Evolutionary conservation across 2,797 vertebrate species (phyloP).

Genomic region (Kryptolebias ocellatus): DNA sequence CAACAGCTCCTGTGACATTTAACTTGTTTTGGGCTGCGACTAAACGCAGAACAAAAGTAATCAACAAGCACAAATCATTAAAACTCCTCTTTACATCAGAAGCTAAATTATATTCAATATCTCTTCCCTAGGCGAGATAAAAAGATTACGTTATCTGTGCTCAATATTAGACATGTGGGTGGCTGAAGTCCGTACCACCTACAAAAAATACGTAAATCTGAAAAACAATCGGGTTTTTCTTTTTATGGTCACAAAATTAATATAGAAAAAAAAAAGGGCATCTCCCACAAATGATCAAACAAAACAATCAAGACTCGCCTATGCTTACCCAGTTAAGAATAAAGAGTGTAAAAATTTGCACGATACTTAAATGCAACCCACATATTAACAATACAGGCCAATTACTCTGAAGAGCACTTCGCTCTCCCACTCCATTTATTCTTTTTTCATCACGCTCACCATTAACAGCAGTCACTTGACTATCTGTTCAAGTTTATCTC

Average conservation of each 20-base stretch:
- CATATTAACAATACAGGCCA: slow-evolving; percentile 43
- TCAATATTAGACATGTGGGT: neutral
- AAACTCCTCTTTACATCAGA: slow-evolving; percentile 22
- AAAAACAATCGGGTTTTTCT: too few relatives aligned
- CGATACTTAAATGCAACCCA: slow-evolving; percentile 51
- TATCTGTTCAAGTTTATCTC: slow-evolving; percentile 38
- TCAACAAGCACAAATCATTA: slow-evolving; percentile 42
- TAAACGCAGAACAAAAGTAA: slow-evolving; percentile 33
- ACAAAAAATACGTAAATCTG: too few relatives aligned
- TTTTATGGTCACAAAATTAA: too few relatives aligned
- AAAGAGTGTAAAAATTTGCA: slow-evolving; percentile 9
- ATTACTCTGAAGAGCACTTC: slow-evolving; percentile 60
- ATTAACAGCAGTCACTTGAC: slow-evolving; percentile 51
- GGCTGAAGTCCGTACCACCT: neutral
- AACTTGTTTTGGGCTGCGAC: slow-evolving; percentile 25
- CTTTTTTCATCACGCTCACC: slow-evolving; percentile 47
- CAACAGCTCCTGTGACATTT: slow-evolving; percentile 44
- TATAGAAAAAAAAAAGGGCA: neutral
- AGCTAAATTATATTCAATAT: slow-evolving; percentile 53
- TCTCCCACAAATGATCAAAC: neutral
- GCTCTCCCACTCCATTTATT: slow-evolving; percentile 57
- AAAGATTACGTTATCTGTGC: neutral
- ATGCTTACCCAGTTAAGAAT: slow-evolving; percentile 3
- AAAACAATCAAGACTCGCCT: slow-evolving; percentile 5
- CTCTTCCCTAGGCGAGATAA: slow-evolving; percentile 27